Evolutionary conservation across 23 tunicate species (phyloP).

Genomic region (Phallusia fumigata): DNA sequence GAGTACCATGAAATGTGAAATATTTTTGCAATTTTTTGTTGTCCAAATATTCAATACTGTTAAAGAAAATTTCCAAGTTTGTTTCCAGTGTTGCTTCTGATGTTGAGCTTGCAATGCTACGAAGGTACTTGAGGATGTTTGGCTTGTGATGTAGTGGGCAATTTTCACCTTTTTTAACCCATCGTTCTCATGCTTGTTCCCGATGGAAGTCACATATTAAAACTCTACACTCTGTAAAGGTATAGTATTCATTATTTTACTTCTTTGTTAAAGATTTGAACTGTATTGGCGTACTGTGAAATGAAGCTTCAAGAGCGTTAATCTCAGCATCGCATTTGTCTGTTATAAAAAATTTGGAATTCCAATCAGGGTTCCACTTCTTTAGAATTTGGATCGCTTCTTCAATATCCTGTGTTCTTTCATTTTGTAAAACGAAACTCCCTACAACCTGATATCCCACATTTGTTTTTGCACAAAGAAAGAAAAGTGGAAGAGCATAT

Average conservation of each 20-base stretch:
- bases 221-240: too few species aligned
- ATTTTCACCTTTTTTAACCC: slow-evolving; percentile 26
- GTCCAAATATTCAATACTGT: too few species aligned
- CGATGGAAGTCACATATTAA: slow-evolving; percentile 34
- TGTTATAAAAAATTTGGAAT: slow-evolving; percentile 26
- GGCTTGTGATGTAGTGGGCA: neutral
- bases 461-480: slow-evolving; percentile 37
- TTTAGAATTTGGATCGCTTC: slow-evolving; percentile 31
- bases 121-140: neutral
- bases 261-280: too few species aligned
- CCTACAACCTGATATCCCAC: slow-evolving; percentile 28
- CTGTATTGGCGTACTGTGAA: neutral
- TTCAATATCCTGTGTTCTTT: neutral
- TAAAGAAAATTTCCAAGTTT: neutral
- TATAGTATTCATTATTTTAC: too few species aligned
- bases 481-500: slow-evolving; percentile 40
- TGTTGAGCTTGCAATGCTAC: slow-evolving; percentile 14
- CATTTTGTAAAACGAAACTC: slow-evolving; percentile 21
- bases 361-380: slow-evolving; percentile 34
- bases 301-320: slow-evolving; percentile 9
- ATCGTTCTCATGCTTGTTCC: slow-evolving; percentile 49
- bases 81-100: neutral
- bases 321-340: slow-evolving; percentile 42
- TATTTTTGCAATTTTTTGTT: too few species aligned
- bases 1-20: too few species aligned